Percentiles rank a stretch among this genome's conserved stretches.
These are phyloP conservation scores for Lipotes vexillifer DNA, from an alignment of 2,113 vertebrate genomes.

Conservation along the genomic window DNA sequence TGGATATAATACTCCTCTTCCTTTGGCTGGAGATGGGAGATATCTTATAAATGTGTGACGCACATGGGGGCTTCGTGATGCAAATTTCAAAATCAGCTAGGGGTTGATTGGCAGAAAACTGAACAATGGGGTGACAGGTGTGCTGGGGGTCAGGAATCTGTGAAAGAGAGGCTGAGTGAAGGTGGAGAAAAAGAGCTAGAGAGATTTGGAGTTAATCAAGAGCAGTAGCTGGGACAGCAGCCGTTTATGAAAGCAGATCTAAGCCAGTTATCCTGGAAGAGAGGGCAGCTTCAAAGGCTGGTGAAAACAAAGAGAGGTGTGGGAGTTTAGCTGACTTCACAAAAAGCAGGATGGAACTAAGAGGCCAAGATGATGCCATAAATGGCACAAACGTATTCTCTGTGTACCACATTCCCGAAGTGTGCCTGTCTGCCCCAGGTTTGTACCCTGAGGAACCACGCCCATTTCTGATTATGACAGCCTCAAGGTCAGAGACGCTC, in stretches of 20 bases:
- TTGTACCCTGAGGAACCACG: not conserved
- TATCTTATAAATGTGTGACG: conserved; percentile 24
- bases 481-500: not conserved
- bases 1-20: conserved; percentile 42
- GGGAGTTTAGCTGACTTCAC: not conserved
- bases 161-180: conserved; percentile 27
- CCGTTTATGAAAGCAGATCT: not conserved
- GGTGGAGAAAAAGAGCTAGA: not conserved
- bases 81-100: conserved; percentile 54
- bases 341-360: not conserved
- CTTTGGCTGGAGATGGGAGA: conserved; percentile 31
- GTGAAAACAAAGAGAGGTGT: not conserved
- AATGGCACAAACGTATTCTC: not conserved
- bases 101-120: conserved; percentile 60
- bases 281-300: not conserved
- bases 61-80: conserved; percentile 55
- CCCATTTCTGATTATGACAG: not conserved
- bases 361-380: not conserved
- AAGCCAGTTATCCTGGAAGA: not conserved
- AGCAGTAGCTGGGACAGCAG: not conserved
- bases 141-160: conserved; percentile 20
- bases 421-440: not conserved
- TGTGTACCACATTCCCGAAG: not conserved
- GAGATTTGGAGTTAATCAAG: conserved; percentile 53
- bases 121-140: not conserved